Evolutionary conservation across 2,888 invertebrate species (phyloP).

Genomic region (Slavum lentiscoides): DNA sequence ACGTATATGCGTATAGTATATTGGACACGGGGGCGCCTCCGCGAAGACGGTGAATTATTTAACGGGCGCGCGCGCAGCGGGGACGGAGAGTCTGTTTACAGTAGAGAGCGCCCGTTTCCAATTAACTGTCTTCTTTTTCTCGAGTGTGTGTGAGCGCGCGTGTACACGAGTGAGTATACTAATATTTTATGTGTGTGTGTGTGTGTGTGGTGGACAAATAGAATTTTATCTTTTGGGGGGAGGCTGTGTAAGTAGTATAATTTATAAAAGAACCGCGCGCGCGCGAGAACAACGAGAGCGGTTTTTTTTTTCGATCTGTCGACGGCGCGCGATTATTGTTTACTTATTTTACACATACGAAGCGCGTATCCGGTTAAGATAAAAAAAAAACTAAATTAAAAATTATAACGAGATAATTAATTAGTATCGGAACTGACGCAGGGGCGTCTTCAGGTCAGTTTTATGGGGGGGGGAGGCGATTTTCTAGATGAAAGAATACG

Average conservation of each 20-base stretch:
- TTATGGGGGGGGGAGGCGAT: too few relatives aligned
- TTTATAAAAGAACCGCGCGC: too few relatives aligned
- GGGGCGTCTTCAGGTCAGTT: too few relatives aligned
- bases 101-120: slow-evolving; percentile 44
- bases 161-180: slow-evolving; percentile 5
- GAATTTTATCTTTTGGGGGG: too few relatives aligned
- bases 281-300: not conserved
- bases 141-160: not conserved
- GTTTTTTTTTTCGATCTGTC: not conserved
- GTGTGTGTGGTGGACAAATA: not conserved
- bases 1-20: too few relatives aligned
- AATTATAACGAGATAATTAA: too few relatives aligned
- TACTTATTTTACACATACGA: too few relatives aligned
- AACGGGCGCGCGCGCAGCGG: not conserved
- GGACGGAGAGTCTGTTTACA: slow-evolving; percentile 19
- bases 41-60: slow-evolving; percentile 32
- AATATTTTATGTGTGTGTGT: slow-evolving; percentile 4
- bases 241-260: not conserved
- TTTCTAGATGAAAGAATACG: too few relatives aligned
- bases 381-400: too few relatives aligned
- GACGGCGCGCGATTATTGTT: too few relatives aligned
- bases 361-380: too few relatives aligned
- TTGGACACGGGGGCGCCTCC: slow-evolving; percentile 1
- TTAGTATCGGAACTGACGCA: too few relatives aligned
- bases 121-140: slow-evolving; percentile 15